Conservation (phyloP, 2,888 invertebrate species). For the Cryptops parisi region DNA sequence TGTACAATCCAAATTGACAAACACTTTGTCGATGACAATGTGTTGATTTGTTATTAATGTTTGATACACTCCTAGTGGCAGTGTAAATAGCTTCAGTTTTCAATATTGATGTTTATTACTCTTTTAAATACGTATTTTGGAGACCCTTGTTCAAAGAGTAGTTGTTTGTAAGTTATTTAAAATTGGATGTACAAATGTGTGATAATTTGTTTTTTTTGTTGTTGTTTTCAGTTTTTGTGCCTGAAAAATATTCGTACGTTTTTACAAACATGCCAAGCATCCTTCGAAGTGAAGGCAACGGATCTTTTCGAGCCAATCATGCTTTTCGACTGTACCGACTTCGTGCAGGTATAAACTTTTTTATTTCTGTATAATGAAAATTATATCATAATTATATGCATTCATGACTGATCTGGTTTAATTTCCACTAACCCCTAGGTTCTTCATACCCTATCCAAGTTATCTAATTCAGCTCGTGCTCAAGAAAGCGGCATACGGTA, state of each 20-base stretch:
- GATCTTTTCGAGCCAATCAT: slow-evolving; percentile 92
- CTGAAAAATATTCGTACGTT: slow-evolving; percentile 89
- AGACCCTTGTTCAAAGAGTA: too few species aligned
- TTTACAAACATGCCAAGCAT: slow-evolving; percentile 65
- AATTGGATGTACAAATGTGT: too few species aligned
- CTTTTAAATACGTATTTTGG: too few species aligned
- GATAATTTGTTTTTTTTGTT: neutral
- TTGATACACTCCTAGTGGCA: too few species aligned
- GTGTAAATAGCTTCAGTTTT: too few species aligned
- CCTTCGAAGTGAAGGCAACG: slow-evolving; percentile 64
- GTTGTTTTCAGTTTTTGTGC: slow-evolving; percentile 70
- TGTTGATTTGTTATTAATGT: too few species aligned
- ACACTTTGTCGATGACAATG: too few species aligned
- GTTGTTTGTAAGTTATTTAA: too few species aligned
- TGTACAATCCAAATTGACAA: too few species aligned
- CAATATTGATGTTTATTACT: too few species aligned
- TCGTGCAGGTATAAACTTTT: slow-evolving; percentile 51
- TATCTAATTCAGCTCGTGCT: slow-evolving; percentile 66
- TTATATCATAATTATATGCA: slow-evolving; percentile 3
- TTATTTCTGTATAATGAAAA: neutral
- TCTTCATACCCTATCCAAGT: slow-evolving; percentile 70
- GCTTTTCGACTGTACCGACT: slow-evolving; percentile 89
- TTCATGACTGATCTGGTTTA: too few species aligned
- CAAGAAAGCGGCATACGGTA: slow-evolving; percentile 53
- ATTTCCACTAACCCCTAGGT: slow-evolving; percentile 34